Evolutionary conservation across 2,797 vertebrate genomes (phyloP), one percentile per base, ranked within the genome.

Genomic region (Myotis daubentonii): DNA sequence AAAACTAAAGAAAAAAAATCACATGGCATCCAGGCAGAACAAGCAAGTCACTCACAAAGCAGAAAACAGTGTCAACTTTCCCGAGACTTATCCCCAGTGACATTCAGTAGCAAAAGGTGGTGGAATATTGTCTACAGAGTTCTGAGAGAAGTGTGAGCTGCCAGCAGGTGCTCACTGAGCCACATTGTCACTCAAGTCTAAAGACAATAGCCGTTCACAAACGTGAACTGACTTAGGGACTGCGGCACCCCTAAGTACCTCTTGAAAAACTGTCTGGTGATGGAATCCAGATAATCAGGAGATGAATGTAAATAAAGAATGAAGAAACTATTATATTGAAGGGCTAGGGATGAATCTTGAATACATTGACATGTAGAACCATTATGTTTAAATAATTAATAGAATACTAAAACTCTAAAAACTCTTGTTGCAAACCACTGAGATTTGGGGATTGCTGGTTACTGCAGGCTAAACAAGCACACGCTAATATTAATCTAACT

Each of bases 251-350:
- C 6, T 79, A 68, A 84, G 15, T 33, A 85, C 60, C 72, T 96
- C 91, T 93, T 30, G 28, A 92, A 81, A 95, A 92, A 74, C 72
- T 87, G 55, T 41, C 36, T 82, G 62, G 20, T 41, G 41, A 75
- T 66, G 49, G 81, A 95, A 93, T 89, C 44, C 72, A 75, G 49
- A 83, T 72, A 53, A 84, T 91, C 72, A 65, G 94, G 68, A 94
- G 62, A 72, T 12, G 36, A 84, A 33, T 55, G 53, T 92, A 93
- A 94, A 96, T 87, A 84, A 95, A 95, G 87, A 91, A 74, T 84
- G 62, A 80, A 91, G 68, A 89, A 38, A 38, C 23, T 28, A 74
- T 80, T 71, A 33, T 8, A 23, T 44, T 68, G 83, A 49, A 86
- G 76, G 51, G 33, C 15, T 36, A 62, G 71, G 20, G 72, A 65